These are phyloP conservation scores for Globodera rostochiensis DNA, from an alignment of 1,140 invertebrate species.

Conservation along the genomic window DNA sequence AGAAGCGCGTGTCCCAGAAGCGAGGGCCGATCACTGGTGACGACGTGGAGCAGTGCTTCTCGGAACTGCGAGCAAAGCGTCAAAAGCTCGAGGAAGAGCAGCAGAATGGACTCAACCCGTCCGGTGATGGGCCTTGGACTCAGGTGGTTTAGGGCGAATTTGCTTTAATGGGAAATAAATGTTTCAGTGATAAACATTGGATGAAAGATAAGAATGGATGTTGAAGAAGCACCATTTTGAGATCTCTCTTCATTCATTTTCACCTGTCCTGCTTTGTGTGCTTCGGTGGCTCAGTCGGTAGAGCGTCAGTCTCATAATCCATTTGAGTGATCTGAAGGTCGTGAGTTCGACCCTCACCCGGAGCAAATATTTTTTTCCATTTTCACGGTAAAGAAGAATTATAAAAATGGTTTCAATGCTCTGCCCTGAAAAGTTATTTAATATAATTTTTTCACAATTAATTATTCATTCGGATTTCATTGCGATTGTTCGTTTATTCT, in stretches of 20 bases:
- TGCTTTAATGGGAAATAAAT: not conserved
- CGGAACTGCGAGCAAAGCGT: slow-evolving; percentile 40
- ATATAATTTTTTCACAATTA: too few species aligned
- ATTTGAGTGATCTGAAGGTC: slow-evolving; percentile 1
- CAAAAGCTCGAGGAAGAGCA: slow-evolving; percentile 21
- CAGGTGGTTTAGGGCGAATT: slow-evolving; percentile 26
- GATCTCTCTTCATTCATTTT: not conserved
- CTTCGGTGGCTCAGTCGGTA: slow-evolving; percentile 3
- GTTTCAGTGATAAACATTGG: not conserved
- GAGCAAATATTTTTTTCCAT: not conserved
- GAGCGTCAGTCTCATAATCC: slow-evolving; percentile 13
- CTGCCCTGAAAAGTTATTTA: too few species aligned
- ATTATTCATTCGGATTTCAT: too few species aligned
- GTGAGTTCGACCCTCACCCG: not conserved
- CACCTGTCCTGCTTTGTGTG: not conserved
- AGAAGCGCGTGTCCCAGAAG: not conserved
- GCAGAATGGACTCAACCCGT: not conserved
- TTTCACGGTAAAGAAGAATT: not conserved
- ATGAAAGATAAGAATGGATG: not conserved
- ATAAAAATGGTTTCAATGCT: not conserved
- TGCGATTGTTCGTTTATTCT: too few species aligned
- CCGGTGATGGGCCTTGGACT: slow-evolving; percentile 33
- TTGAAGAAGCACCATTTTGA: not conserved
- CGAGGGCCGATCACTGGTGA: slow-evolving; percentile 40
- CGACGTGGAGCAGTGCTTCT: slow-evolving; percentile 49